Base-by-base conservation (phyloP, 2,797 vertebrate genomes). In the Melanotaenia boesemani region DNA sequence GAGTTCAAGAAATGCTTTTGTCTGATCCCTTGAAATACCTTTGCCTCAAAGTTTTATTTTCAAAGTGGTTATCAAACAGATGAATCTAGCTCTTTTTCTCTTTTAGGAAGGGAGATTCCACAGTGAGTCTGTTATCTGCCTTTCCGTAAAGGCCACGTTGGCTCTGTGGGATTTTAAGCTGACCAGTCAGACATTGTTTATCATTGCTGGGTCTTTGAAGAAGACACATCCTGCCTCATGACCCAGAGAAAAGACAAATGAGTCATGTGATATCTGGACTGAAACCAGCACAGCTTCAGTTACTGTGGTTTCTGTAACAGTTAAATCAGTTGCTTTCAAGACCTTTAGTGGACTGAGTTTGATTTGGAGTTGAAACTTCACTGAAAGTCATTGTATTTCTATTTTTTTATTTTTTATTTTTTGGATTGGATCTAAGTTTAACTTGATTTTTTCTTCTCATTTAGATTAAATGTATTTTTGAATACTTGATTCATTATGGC, bases 131-230 rank as follows among this genome's bases (percentile, higher is more conserved):
- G 56, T 61, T 70, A 77, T 87, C 73, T 76, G 13, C 44, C 54
- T 66, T 75, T 80, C 72, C 60, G 76, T 65, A 32, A 62, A 80
- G 68, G 32, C 56, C 65, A 76, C 72, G 61, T 83, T 73, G 65
- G 52, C 70, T 69, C 72, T 57, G 59, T 76, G 70, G 76, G 76
- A 81, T 76, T 85, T 77, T 32, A 60, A 87, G 72, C 79, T 73
- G 69, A 89, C 78, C 78, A 54, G 63, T 75, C 64, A 84, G 81
- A 76, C 81, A 57, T 48, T 85, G 91, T 91, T 94, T 93, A 86
- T 92, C 85, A 85, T 87, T 64, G 44, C 78, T 67, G 73, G 74
- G 61, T 48, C 79, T 90, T 92, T 92, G 85, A 92, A 90, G 80
- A 75, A 52, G 81, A 79, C 63, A 79, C 86, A 83, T 92, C 87